phyloP scores from a whole-genome alignment of 2,888 invertebrate species.

The Laspeyria flexula region DNA sequence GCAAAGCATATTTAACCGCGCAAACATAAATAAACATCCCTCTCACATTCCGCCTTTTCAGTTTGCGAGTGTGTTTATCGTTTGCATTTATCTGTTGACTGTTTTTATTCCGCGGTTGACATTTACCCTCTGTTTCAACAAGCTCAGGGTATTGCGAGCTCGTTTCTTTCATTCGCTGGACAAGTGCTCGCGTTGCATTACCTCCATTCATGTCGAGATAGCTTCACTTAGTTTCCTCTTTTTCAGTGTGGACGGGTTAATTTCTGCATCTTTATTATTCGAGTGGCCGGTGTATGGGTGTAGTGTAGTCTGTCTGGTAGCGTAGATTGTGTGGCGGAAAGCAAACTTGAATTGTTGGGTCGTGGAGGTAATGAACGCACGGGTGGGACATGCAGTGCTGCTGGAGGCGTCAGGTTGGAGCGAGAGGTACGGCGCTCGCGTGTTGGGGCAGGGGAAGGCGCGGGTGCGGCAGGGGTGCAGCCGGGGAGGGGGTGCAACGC shows the following conservation, averaged over 20 bases:
- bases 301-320: constrained; percentile 78
- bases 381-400: constrained; percentile 79
- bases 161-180: constrained; percentile 82
- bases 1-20: constrained; percentile 27
- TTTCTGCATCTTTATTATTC: constrained; percentile 86
- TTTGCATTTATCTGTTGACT: constrained; percentile 86
- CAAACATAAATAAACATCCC: constrained; percentile 63
- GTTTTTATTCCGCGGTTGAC: constrained; percentile 85
- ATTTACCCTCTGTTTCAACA: constrained; percentile 84
- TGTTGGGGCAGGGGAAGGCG: constrained; percentile 39
- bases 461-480: constrained; percentile 46
- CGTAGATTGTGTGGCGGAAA: constrained; percentile 84
- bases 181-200: constrained; percentile 81
- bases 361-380: constrained; percentile 84
- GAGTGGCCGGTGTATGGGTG: constrained; percentile 78
- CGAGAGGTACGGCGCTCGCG: constrained; percentile 63
- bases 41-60: constrained; percentile 75
- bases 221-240: constrained; percentile 86
- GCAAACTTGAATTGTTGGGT: constrained; percentile 86
- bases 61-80: constrained; percentile 80
- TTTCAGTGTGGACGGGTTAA: constrained; percentile 81
- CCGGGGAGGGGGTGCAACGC: constrained; percentile 68
- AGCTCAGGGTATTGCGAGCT: constrained; percentile 67
- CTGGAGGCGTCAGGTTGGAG: constrained; percentile 80
- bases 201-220: constrained; percentile 82